Base-by-base conservation (phyloP, 2,888 invertebrate genomes). In the Nebria salina region DNA sequence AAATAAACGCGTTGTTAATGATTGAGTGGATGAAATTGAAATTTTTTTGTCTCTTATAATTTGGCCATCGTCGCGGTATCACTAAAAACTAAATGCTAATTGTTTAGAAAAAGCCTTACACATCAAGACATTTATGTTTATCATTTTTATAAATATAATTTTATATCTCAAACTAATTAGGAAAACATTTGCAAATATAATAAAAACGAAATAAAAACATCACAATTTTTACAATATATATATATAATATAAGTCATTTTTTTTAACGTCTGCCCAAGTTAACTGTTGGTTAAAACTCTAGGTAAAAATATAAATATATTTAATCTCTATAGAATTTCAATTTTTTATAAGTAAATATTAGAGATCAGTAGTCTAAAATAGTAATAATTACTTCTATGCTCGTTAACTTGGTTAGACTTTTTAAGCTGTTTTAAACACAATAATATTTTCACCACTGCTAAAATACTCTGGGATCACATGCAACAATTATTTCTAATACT, bases 71-170 rank as follows among this genome's bases (percentile, higher is more conserved):
- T 76, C 66, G 25, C 65, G 70, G 42, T 9, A 83, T 85, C 84
- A 85, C 85, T 84, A 85, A 87, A 54, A 87, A 86, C 88, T 88
- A 88, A 84, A 85, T 87, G 88, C 88, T 88, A 88, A 87, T 20
- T 81, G 72, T 81, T 54, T 81, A 81, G 76, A 81, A 83, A 54
- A 87, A 88, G 88, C 88, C 87, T 76, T 81, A 86, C 86, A 89
- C 88, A 88, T 86, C 87, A 86, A 89, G 86, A 89, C 89, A 89
- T 87, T 88, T 86, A 88, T 85, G 86, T 86, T 85, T 34, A 34
- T 79, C 83, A 76, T 73, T 70, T 54, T 82, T 77, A 82, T 73
- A 82, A 77, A 82, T 82, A 79, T 79, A 82, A 82, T 81, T 81
- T 54, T 43, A 76, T 81, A 80, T 80, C 75, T 75, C 65, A 80